Conservation (phyloP, 2,113 vertebrate genomes). For the Neolamprologus modestus region DNA sequence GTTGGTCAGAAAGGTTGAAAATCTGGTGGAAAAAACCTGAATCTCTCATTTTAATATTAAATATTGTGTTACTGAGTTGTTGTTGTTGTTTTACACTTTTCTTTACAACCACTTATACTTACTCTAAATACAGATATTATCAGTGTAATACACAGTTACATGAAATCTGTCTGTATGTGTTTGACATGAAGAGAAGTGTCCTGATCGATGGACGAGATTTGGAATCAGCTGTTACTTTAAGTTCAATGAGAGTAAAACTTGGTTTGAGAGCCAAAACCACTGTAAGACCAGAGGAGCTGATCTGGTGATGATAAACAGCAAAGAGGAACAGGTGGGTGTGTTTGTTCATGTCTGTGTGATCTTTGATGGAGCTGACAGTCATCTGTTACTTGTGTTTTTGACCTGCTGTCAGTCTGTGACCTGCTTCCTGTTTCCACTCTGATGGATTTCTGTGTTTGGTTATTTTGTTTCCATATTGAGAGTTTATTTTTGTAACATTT, state of each 20-base stretch:
- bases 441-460: background rate
- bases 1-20: too few relatives aligned
- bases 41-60: too few relatives aligned
- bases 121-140: too few relatives aligned
- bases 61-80: too few relatives aligned
- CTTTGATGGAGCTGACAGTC: background rate
- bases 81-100: too few relatives aligned
- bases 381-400: background rate
- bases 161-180: background rate
- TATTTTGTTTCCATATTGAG: background rate
- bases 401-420: background rate
- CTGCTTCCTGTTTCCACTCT: background rate
- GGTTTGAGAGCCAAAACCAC: rapidly evolving
- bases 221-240: background rate
- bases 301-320: background rate
- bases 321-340: background rate
- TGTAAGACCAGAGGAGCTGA: background rate
- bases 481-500: rapidly evolving
- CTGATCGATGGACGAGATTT: background rate
- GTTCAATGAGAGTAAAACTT: rapidly evolving
- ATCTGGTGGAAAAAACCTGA: rapidly evolving
- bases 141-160: too few relatives aligned
- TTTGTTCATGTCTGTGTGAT: background rate
- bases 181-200: background rate
- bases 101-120: too few relatives aligned